These are phyloP conservation scores for Epinotia brunnichana DNA, from an alignment of 2,888 invertebrate species.

Conservation along the genomic window DNA sequence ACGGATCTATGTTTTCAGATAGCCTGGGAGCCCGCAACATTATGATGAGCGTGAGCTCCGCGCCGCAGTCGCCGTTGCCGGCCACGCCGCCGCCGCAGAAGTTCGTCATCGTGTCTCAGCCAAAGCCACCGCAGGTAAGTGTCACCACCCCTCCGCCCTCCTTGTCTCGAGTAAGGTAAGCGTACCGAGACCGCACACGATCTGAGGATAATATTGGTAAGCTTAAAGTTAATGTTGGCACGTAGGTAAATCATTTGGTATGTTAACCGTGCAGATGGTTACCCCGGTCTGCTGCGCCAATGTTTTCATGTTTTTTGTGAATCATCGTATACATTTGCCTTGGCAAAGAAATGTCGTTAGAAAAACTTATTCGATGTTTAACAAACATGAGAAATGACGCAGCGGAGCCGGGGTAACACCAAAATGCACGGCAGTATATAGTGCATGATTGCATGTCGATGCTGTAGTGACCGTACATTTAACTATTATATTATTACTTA, in stretches of 20 bases:
- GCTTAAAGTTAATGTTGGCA: conserved; percentile 16
- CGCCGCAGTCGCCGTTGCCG: conserved; percentile 71
- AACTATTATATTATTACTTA: not conserved
- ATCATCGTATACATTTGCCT: too few relatives aligned
- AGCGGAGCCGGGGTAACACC: not conserved
- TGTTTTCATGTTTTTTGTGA: not conserved
- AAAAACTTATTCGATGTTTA: not conserved
- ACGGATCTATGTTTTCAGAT: conserved; percentile 61
- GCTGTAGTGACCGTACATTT: not conserved
- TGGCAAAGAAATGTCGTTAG: not conserved
- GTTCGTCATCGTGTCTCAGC: conserved; percentile 79
- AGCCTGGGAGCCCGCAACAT: conserved; percentile 64
- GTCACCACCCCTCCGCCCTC: not conserved
- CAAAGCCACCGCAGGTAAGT: conserved; percentile 70
- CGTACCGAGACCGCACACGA: not conserved
- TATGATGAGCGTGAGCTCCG: conserved; percentile 64
- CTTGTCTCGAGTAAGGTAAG: not conserved
- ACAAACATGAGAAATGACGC: not conserved
- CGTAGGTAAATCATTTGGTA: conserved; percentile 15
- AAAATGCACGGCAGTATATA: not conserved
- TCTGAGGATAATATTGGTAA: conserved; percentile 15
- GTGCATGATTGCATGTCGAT: conserved; percentile 15
- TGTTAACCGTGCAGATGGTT: not conserved
- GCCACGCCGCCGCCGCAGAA: conserved; percentile 77
- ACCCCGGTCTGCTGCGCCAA: not conserved